Percentiles rank a stretch among this genome's conserved stretches.
phyloP scores from a whole-genome alignment of 2,888 invertebrate genomes.

The Erebia palarica region DNA sequence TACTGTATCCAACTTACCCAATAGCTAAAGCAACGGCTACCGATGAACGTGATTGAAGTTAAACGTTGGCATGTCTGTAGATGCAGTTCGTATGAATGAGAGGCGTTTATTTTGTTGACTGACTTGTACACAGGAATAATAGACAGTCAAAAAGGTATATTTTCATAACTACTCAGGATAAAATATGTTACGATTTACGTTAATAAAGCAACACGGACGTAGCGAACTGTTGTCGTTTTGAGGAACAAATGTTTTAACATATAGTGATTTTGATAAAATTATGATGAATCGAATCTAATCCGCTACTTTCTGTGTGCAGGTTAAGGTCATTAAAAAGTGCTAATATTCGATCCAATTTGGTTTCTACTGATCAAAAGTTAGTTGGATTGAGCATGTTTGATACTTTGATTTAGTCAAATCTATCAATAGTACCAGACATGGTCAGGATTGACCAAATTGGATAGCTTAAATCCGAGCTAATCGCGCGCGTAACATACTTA shows the following conservation, averaged over 20 bases:
- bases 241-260: not conserved
- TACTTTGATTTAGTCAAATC: not conserved
- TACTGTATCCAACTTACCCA: not conserved
- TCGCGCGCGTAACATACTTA: slow-evolving; percentile 49
- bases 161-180: slow-evolving; percentile 9
- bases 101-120: slow-evolving; percentile 21
- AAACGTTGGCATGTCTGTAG: not conserved
- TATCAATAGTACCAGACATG: not conserved
- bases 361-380: not conserved
- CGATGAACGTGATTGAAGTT: not conserved
- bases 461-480: slow-evolving; percentile 19
- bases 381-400: not conserved
- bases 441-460: not conserved
- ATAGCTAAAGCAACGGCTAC: not conserved
- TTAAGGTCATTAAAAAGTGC: slow-evolving; percentile 29
- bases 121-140: slow-evolving; percentile 30
- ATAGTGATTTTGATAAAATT: not conserved
- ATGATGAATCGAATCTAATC: not conserved
- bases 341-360: slow-evolving; percentile 1
- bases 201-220: not conserved
- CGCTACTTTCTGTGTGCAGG: slow-evolving; percentile 41
- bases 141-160: slow-evolving; percentile 15
- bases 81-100: slow-evolving; percentile 13
- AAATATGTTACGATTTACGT: not conserved
- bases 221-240: not conserved